phyloP scores from a whole-genome alignment of 2,888 invertebrate species.

The Sericinus montela region DNA sequence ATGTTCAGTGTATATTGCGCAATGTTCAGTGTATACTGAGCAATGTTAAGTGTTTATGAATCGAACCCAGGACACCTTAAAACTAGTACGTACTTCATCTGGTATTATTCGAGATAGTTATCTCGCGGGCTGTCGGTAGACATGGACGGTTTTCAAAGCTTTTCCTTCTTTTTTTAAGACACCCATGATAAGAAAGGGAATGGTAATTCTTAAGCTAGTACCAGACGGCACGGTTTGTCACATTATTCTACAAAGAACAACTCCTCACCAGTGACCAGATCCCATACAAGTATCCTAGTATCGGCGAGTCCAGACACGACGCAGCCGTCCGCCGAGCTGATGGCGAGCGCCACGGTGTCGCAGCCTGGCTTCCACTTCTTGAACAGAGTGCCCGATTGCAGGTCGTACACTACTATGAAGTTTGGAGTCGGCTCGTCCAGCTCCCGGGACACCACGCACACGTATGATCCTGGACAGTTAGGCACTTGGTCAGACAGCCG shows the following conservation, averaged over 20 bases:
- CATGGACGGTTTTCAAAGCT: no score
- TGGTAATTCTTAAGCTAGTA: no score
- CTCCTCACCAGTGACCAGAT: conserved; percentile 85
- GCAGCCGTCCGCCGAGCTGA: conserved; percentile 89
- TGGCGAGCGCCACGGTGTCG: conserved; percentile 90
- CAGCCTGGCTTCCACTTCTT: conserved; percentile 95
- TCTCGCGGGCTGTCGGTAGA: no score
- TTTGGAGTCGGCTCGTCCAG: conserved; percentile 87
- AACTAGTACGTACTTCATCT: no score
- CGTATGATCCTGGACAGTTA: conserved; percentile 79
- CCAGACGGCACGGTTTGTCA: conserved; percentile 59
- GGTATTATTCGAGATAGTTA: no score
- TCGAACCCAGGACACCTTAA: no score
- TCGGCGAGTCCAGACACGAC: conserved; percentile 91
- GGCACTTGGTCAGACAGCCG: no score
- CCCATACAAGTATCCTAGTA: conserved; percentile 91
- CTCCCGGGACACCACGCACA: conserved; percentile 81
- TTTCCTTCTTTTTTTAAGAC: no score
- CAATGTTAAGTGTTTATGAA: no score
- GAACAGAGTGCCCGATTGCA: conserved; percentile 93
- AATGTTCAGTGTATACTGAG: no score
- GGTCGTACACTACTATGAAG: conserved; percentile 94
- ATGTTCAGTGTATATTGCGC: no score
- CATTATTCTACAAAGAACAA: conserved; percentile 38
- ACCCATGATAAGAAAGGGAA: no score